These are phyloP conservation scores for Protobothrops mucrosquamatus DNA, from an alignment of 2,113 vertebrate genomes.

Conservation along the genomic window DNA sequence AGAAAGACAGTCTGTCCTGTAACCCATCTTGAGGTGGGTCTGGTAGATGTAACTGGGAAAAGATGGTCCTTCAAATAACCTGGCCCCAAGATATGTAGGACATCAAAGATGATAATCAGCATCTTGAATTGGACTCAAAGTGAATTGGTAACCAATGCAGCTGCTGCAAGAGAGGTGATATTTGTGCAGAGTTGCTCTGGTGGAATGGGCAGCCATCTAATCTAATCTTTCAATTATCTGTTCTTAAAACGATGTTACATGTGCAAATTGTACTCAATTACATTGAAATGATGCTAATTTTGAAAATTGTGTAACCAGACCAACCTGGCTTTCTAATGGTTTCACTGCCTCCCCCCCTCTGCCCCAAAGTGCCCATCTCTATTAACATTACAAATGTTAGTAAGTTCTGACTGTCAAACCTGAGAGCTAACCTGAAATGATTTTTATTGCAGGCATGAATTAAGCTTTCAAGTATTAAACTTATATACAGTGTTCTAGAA, in stretches of 20 bases:
- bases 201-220: background rate
- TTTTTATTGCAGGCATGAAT: constrained; percentile 15
- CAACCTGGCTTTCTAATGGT: background rate
- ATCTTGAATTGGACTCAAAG: background rate
- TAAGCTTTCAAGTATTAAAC: background rate
- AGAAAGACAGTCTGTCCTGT: background rate
- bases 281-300: background rate
- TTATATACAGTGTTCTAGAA: background rate
- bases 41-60: background rate
- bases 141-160: background rate
- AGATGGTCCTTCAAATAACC: background rate
- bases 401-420: background rate
- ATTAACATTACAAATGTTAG: background rate
- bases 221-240: background rate
- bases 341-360: background rate
- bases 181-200: background rate
- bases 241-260: background rate
- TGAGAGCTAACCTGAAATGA: background rate
- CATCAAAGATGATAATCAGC: background rate
- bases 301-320: background rate
- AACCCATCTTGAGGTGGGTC: background rate
- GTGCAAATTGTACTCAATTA: background rate
- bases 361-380: background rate
- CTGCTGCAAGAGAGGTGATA: background rate
- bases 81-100: background rate